Conservation (phyloP, 2,113 vertebrate species). For the Philantomba maxwellii region DNA sequence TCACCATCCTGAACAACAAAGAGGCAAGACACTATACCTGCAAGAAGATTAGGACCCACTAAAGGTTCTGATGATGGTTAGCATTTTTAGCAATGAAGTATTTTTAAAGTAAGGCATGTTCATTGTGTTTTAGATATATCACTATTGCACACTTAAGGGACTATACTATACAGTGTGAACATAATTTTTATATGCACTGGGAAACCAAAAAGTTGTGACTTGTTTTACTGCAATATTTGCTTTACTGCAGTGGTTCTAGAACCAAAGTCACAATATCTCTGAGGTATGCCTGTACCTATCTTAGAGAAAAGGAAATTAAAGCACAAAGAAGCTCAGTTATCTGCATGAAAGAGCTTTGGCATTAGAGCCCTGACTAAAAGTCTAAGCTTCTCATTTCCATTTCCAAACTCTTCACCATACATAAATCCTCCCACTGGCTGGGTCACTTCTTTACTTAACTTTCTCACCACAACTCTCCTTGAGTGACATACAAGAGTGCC, state of each 20-base stretch:
- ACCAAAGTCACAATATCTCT: neutral
- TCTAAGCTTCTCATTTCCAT: neutral
- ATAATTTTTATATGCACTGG: neutral
- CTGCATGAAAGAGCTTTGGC: neutral
- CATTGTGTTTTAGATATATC: neutral
- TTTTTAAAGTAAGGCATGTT: neutral
- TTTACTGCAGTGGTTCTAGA: neutral
- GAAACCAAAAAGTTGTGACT: neutral
- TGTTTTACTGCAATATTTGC: neutral
- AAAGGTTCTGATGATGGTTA: neutral
- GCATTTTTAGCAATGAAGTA: neutral
- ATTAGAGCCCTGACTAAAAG: neutral
- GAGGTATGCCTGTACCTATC: neutral
- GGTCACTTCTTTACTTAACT: constrained; percentile 19
- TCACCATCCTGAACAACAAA: neutral
- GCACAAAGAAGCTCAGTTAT: neutral
- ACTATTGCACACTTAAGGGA: neutral
- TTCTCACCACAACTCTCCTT: constrained; percentile 6
- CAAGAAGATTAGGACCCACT: neutral
- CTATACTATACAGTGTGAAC: neutral
- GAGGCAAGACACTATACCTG: neutral
- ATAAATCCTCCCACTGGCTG: neutral
- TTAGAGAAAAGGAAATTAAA: constrained; percentile 19
- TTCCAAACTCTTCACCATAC: neutral
- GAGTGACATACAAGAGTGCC: neutral